Evolutionary conservation across 1,140 invertebrate species (phyloP), one percentile per base, ranked within the genome.

Genomic region (Latrodectus geometricus): DNA sequence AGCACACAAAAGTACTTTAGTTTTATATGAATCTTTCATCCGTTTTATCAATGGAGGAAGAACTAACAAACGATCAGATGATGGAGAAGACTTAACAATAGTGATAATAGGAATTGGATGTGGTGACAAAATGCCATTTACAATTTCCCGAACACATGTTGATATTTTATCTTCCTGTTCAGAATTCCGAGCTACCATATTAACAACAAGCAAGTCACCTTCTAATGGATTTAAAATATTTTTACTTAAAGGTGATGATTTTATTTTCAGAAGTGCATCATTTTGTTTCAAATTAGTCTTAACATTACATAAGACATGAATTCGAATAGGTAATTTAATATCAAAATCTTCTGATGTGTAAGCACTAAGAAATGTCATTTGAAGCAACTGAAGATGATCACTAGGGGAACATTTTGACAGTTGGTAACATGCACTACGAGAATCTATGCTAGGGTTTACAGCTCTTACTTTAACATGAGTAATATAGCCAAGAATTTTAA

Each of bases 401-500:
- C 15, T 20, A 14, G n/a, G 5, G 15, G 35, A 50, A 69, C 23
- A 20, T 14, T 80, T 74, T n/a, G 74, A 69, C 4, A 7, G 8
- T 68, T 23, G 17, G 23, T 66, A 65, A n/a, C 20, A 54, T 11
- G 35, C 11, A 66, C 17, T 74, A 21, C 50, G n/a, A 50, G 52
- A 17, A 0, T 70, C 54, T 21, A 12, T 75, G 4, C 9, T 9
- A 12, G 76, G 15, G 52, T 80, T 70, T 35, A 74, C 73, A 17
- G 20, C 11, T 17, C 21, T 23, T 12, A 68, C n/a, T 75, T 81
- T 81, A 20, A 80, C 77, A 35, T 68, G 12, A 7, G 69, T 75
- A 9, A 87, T 20, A 81, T 80, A 87, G 7, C 85, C 85, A 7
- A 87, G 54, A 21, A 81, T 80, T 56, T 80, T 87, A 21, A 87